Base-by-base conservation (phyloP, 2,113 vertebrate species). In the Anguilla rostrata region DNA sequence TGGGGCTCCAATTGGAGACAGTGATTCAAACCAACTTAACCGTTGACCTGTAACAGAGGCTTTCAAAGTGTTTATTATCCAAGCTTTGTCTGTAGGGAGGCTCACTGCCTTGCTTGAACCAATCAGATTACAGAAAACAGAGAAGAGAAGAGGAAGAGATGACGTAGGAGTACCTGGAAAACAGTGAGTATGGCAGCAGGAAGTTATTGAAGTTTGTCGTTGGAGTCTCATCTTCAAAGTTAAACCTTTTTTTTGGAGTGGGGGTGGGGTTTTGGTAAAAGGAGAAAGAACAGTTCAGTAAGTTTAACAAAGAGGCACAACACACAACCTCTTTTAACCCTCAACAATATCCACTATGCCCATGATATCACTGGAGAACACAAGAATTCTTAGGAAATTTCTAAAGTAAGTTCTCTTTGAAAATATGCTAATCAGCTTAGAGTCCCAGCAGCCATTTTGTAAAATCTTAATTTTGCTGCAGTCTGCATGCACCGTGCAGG, bases 151-250 rank as follows among this genome's bases (percentile, higher is more conserved):
- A 22, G 1, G 22, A 26, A 66, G 18, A 66, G 9, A 66, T 26
- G 20, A 22, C 60, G 22, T 5, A 26, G 71, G n/a, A 34, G 20
- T 95, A 99, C 98, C 98, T 99, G 98, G 93, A 99, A 99, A 57
- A 99, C 98, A 0, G 98, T 99, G 88, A 99, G 97, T 88, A 99
- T 99, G 60, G 98, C 98, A 0, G 98, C 98, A 3, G 98, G 98
- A 88, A 99, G 0, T 98, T 99, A 89, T 99, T 98, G 0, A 99
- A 99, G 93, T 99, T 99, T 1, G 98, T 99, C 0, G 97, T 98
- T 1, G 98, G 97, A 0, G 98, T 99, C 95, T 99, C 97, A 0
- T 99, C 97, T 80, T 96, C 92, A 92, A 99, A 99, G 94, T 98
- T 98, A 94, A 99, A 99, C 92, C 98, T 99, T 43, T n/a, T 16